Percentiles rank a stretch among this genome's conserved stretches.
Evolutionary conservation across 1,140 invertebrate genomes (phyloP).

Genomic region (Hestina assimilis): DNA sequence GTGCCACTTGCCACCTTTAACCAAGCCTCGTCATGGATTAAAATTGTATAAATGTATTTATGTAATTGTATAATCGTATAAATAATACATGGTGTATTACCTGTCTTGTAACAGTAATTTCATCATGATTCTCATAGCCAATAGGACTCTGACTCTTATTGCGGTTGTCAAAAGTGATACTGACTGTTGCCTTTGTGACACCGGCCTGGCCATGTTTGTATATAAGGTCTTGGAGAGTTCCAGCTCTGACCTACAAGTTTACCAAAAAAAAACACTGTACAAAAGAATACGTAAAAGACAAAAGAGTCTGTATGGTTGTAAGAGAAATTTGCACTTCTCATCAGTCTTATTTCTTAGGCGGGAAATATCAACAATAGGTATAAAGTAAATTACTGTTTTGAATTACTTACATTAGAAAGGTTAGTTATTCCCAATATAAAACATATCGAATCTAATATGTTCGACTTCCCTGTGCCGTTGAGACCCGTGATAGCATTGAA

Average conservation of each 20-base stretch:
- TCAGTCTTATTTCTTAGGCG: background rate
- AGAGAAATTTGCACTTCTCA: background rate
- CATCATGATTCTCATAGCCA: constrained; percentile 95
- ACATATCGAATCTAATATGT: constrained; percentile 98
- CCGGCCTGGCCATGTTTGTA: constrained; percentile 99
- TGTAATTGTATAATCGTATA: too few relatives aligned
- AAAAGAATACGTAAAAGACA: too few relatives aligned
- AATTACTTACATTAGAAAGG: constrained; percentile 87
- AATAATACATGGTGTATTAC: too few relatives aligned
- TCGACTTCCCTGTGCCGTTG: constrained; percentile 99
- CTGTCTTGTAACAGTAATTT: constrained; percentile 96
- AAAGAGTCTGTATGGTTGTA: too few relatives aligned
- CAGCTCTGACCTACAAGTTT: constrained; percentile 88
- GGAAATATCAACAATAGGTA: background rate
- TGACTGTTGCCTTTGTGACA: constrained; percentile 96
- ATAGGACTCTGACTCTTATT: constrained; percentile 91
- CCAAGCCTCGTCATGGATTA: too few relatives aligned
- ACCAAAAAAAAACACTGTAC: background rate
- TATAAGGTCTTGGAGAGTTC: constrained; percentile 95
- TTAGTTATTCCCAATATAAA: constrained; percentile 98
- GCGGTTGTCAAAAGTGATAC: constrained; percentile 96
- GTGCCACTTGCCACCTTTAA: too few relatives aligned
- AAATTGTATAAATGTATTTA: too few relatives aligned
- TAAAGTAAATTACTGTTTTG: constrained; percentile 18
- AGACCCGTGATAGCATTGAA: constrained; percentile 99